These are phyloP conservation scores for Hemibagrus wyckioides DNA, from an alignment of 2,113 vertebrate genomes.

Conservation along the genomic window DNA sequence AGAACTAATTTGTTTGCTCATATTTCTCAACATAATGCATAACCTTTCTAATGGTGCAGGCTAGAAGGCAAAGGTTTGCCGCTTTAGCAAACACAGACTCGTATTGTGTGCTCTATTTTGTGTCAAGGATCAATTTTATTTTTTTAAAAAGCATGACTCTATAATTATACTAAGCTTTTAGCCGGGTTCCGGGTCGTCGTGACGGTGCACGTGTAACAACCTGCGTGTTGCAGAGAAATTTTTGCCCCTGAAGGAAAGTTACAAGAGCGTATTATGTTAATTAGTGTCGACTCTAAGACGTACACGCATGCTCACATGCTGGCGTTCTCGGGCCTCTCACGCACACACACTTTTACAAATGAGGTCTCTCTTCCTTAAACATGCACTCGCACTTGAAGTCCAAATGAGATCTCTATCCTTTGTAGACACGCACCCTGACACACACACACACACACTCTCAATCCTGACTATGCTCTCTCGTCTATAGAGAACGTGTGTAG, in stretches of 20 bases:
- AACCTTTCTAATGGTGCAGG: slow-evolving; percentile 14
- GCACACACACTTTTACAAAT: slow-evolving; percentile 26
- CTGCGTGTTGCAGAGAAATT: slow-evolving; percentile 22
- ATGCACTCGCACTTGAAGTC: slow-evolving; percentile 8
- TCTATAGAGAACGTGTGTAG: slow-evolving; percentile 27
- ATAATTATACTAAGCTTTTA: slow-evolving; percentile 32
- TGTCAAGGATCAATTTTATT: slow-evolving; percentile 14
- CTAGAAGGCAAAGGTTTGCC: background rate
- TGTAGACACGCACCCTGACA: background rate
- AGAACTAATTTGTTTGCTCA: slow-evolving; percentile 6
- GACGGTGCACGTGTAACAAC: slow-evolving; percentile 13
- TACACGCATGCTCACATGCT: slow-evolving; percentile 21
- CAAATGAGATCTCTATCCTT: slow-evolving; percentile 26
- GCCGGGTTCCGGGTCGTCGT: background rate
- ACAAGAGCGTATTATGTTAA: slow-evolving; percentile 41
- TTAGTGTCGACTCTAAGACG: slow-evolving; percentile 35
- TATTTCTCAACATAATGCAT: background rate
- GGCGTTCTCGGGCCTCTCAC: background rate
- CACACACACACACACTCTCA: background rate
- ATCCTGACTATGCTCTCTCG: slow-evolving; percentile 1
- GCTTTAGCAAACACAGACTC: slow-evolving; percentile 18
- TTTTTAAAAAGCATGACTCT: background rate
- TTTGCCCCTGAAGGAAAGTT: background rate
- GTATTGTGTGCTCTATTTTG: slow-evolving; percentile 16
- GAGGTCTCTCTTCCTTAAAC: slow-evolving; percentile 17